These are phyloP conservation scores for Capitulum mitella DNA, from an alignment of 2,888 invertebrate genomes.

Conservation along the genomic window DNA sequence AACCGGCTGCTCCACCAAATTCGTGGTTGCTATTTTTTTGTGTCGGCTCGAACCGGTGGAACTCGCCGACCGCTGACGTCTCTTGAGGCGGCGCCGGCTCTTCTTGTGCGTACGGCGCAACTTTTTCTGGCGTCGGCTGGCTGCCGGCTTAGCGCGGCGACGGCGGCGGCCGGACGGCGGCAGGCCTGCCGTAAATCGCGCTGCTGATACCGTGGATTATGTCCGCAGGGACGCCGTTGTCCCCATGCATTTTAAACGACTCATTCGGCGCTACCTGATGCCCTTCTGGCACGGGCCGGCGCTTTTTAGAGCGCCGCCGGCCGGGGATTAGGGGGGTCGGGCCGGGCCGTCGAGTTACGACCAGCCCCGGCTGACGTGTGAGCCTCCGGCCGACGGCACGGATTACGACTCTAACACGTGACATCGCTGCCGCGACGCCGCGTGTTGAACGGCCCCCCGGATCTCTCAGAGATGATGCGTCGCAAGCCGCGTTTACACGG, in stretches of 20 bases:
- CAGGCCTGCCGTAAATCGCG: background rate
- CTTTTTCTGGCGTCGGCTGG: too few species aligned
- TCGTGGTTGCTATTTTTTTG: too few species aligned
- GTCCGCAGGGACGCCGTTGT: slow-evolving; percentile 9
- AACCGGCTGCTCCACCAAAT: too few species aligned
- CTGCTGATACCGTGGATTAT: slow-evolving; percentile 10
- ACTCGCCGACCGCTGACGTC: too few species aligned
- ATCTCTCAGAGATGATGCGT: too few species aligned
- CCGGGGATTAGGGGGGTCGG: background rate
- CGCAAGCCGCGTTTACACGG: too few species aligned
- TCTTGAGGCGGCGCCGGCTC: too few species aligned
- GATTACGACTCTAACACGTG: background rate
- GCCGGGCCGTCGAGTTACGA: background rate
- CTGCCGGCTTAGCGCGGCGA: too few species aligned
- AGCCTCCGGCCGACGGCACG: background rate
- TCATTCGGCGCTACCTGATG: slow-evolving; percentile 18
- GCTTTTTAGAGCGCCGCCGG: background rate
- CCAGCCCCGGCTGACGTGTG: background rate
- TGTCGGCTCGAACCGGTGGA: too few species aligned
- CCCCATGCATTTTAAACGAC: slow-evolving; percentile 22
- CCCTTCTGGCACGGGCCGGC: background rate
- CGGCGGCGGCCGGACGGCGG: background rate
- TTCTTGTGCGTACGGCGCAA: too few species aligned
- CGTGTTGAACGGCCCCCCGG: too few species aligned
- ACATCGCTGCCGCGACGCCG: background rate